A percentile compares a stretch with the other conserved stretches of the same genome.
Conservation (phyloP, 2,888 invertebrate genomes). For the Rotaria socialis region DNA sequence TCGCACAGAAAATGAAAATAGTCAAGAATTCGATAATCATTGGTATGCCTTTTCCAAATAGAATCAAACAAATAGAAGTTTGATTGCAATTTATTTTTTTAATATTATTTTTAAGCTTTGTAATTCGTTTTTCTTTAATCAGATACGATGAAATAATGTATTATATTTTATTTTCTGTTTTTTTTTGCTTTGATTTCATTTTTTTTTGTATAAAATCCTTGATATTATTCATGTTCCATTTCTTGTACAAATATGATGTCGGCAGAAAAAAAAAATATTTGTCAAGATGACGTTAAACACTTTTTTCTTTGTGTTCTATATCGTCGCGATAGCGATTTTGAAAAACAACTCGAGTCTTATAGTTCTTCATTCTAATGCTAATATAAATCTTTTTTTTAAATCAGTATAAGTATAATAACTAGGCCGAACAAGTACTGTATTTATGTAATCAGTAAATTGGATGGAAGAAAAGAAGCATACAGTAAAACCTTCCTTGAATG, state of each 20-base stretch:
- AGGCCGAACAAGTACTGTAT: too few species aligned
- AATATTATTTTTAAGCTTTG: background rate
- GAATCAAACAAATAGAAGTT: background rate
- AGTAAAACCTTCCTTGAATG: too few species aligned
- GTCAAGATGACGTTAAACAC: background rate
- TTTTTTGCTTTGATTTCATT: background rate
- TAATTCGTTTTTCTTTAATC: background rate
- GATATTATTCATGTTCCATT: too few species aligned
- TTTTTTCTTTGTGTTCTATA: too few species aligned
- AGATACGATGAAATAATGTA: background rate
- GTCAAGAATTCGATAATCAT: background rate
- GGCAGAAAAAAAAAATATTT: background rate
- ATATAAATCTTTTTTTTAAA: background rate
- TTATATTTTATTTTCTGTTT: background rate
- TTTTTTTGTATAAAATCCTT: background rate
- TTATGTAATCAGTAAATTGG: too few species aligned
- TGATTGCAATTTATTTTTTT: too few species aligned
- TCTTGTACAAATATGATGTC: too few species aligned
- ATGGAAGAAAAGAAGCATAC: too few species aligned
- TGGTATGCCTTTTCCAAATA: slow-evolving; percentile 5
- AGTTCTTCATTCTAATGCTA: background rate
- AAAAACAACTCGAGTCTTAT: background rate
- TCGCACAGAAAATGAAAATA: background rate
- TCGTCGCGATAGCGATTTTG: too few species aligned
- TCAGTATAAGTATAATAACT: background rate